Evolutionary conservation across 2,797 vertebrate species (phyloP).

Genomic region (Lepilemur ruficaudatus): DNA sequence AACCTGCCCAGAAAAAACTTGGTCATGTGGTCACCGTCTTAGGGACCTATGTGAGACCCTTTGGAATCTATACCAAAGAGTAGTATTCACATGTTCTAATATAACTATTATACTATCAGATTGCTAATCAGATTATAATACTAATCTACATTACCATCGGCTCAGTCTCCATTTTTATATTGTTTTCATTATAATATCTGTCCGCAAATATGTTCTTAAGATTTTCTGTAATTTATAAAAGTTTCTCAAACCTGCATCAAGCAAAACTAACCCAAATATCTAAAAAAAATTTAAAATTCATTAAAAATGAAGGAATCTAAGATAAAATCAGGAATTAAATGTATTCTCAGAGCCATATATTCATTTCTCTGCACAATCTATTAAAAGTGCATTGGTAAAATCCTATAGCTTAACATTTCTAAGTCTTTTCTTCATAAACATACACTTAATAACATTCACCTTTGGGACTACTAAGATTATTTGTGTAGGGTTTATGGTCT

Average conservation of each 20-base stretch:
- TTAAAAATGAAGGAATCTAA: neutral
- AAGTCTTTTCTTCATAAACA: slow-evolving; percentile 22
- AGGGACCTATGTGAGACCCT: neutral
- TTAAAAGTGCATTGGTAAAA: neutral
- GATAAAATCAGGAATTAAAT: neutral
- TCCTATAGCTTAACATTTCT: neutral
- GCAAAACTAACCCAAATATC: slow-evolving; percentile 37
- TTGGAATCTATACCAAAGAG: neutral
- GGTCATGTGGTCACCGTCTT: neutral
- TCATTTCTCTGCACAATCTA: neutral
- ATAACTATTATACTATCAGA: neutral
- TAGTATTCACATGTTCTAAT: neutral
- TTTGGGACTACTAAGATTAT: neutral
- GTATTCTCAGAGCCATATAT: neutral
- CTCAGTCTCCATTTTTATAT: neutral
- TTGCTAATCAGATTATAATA: neutral
- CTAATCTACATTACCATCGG: neutral
- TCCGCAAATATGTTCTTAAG: neutral
- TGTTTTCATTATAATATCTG: neutral
- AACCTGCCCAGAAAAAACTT: neutral
- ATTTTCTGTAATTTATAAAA: slow-evolving; percentile 10
- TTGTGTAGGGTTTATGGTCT: neutral
- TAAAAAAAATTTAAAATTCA: neutral
- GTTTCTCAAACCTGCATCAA: neutral
- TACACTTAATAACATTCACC: neutral